Evolutionary conservation across 2,888 invertebrate species (phyloP).

Genomic region (Dolichomitus sp.): DNA sequence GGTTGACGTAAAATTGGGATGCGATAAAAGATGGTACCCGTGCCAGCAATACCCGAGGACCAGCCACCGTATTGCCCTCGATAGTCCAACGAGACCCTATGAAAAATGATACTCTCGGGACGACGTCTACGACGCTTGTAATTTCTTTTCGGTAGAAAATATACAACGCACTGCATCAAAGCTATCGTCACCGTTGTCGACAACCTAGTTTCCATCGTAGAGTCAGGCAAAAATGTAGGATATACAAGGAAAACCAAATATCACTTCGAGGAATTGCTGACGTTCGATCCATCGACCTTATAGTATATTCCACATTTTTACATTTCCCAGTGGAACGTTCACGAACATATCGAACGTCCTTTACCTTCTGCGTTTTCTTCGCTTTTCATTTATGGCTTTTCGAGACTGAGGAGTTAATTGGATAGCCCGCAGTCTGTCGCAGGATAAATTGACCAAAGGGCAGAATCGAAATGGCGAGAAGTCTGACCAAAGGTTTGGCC

Average conservation of each 20-base stretch:
- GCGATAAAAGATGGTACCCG: conserved; percentile 48
- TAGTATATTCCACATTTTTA: neutral
- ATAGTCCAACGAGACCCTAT: conserved; percentile 28
- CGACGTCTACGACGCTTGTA: conserved; percentile 48
- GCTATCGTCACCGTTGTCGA: conserved; percentile 18
- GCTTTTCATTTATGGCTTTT: conserved; percentile 9
- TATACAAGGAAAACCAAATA: neutral
- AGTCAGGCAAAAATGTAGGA: conserved; percentile 1
- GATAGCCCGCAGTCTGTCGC: conserved; percentile 40
- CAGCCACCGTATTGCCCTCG: conserved; percentile 20
- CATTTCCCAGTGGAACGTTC: conserved; percentile 9
- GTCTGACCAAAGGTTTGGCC: conserved; percentile 42
- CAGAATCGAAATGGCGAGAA: conserved; percentile 35
- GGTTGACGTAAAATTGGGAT: conserved; percentile 56
- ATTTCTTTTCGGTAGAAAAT: conserved; percentile 50
- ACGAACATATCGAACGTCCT: neutral
- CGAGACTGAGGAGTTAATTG: conserved; percentile 37
- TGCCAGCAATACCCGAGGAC: neutral
- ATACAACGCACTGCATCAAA: conserved; percentile 32
- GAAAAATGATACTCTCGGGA: conserved; percentile 60
- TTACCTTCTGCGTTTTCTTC: neutral
- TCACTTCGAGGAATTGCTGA: neutral
- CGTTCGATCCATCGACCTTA: neutral
- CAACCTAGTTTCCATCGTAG: conserved; percentile 20
- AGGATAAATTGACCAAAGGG: conserved; percentile 13